Evolutionary conservation across 2,888 invertebrate genomes (phyloP).

Genomic region (Operophtera brumata): DNA sequence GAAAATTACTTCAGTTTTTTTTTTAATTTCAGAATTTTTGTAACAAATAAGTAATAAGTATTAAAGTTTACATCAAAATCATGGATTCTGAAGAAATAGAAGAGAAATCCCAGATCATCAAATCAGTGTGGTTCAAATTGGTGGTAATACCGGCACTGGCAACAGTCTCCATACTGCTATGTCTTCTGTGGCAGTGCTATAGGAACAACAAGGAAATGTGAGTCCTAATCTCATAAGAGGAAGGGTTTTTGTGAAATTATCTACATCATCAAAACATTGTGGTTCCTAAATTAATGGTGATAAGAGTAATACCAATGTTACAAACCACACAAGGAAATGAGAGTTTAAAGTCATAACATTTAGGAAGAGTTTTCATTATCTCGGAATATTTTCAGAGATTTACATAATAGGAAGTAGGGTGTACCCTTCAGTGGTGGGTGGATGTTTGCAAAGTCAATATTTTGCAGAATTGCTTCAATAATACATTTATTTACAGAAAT

Average conservation of each 20-base stretch:
- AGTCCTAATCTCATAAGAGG: conserved; percentile 27
- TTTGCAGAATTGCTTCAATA: neutral
- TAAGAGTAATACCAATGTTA: too few relatives aligned
- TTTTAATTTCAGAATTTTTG: too few relatives aligned
- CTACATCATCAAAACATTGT: too few relatives aligned
- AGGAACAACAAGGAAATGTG: conserved; percentile 54
- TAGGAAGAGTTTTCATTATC: neutral
- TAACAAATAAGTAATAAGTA: neutral
- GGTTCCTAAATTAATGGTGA: too few relatives aligned
- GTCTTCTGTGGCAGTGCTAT: conserved; percentile 55
- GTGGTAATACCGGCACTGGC: conserved; percentile 36
- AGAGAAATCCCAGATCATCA: conserved; percentile 11
- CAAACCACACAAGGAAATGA: neutral
- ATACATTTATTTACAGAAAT: neutral
- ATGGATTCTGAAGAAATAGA: conserved; percentile 24
- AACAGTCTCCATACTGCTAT: conserved; percentile 41
- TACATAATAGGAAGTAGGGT: neutral
- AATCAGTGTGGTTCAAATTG: conserved; percentile 36
- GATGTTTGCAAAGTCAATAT: conserved; percentile 1
- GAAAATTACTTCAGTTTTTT: too few relatives aligned
- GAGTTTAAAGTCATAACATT: neutral
- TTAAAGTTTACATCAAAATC: neutral
- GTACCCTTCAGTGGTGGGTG: neutral
- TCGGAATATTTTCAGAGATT: neutral
- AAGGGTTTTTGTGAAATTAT: too few relatives aligned